Evolutionary conservation across 2,888 invertebrate genomes (phyloP).

Genomic region (Pandemis cinnamomeana): DNA sequence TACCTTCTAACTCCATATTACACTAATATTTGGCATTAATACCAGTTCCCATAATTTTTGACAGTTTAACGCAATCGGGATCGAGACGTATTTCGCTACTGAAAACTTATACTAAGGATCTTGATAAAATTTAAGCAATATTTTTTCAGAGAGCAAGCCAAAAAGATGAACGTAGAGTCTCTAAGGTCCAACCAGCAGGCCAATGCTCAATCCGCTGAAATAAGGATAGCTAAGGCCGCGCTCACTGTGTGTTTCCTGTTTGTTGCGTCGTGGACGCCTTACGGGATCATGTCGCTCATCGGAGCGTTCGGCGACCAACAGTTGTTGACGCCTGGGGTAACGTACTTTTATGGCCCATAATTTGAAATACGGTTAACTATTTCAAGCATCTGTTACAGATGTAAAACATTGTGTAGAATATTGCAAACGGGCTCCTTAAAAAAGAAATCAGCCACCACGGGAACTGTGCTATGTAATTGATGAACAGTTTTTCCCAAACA

Average conservation of each 20-base stretch:
- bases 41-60: too few species aligned
- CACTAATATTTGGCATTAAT: neutral
- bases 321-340: conserved; percentile 88
- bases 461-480: too few species aligned
- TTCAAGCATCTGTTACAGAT: too few species aligned
- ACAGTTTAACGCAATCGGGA: too few species aligned
- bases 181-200: conserved; percentile 88
- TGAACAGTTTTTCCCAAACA: too few species aligned
- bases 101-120: too few species aligned
- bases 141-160: conserved; percentile 84
- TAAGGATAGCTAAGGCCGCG: conserved; percentile 94
- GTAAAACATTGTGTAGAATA: too few species aligned
- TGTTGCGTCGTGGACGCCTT: conserved; percentile 95
- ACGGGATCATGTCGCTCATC: conserved; percentile 91
- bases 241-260: conserved; percentile 94
- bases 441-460: too few species aligned
- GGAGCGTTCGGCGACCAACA: conserved; percentile 92
- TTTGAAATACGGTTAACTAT: too few species aligned
- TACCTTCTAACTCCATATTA: conserved; percentile 43
- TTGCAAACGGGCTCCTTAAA: too few species aligned
- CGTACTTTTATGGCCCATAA: neutral
- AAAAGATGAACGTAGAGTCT: conserved; percentile 96
- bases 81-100: too few species aligned
- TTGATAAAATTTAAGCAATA: too few species aligned
- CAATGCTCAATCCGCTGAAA: conserved; percentile 90